Evolutionary conservation across 2,113 vertebrate genomes (phyloP), one percentile per base, ranked within the genome.

Genomic region (Nothocercus julius): DNA sequence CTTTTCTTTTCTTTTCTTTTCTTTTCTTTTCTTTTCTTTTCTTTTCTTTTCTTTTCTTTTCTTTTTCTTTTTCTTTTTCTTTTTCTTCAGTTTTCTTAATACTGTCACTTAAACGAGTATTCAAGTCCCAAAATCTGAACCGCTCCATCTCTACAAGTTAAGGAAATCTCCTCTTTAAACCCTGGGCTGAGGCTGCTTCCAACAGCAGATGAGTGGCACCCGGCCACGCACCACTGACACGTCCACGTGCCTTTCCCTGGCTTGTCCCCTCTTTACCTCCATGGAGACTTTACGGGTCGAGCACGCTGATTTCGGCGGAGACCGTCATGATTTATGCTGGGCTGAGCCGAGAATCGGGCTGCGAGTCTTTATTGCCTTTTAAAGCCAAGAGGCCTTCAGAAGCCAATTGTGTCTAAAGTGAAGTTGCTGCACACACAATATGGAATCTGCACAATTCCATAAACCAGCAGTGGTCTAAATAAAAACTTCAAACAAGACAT

Each of bases 401-500:
- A 90, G 96, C 87, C 95, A 96, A 93, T 66, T 92, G 88, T 94
- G 47, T 95, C 64, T 83, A 93, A 95, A 18, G 6, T 18, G 68
- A 89, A 96, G 82, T 82, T 92, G 97, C 91, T 97, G 87, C 74
- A 80, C 73, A 83, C 64, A 91, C 90, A 97, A 93, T 5, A 13
- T 56, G 94, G 96, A 96, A 95, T 95, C 88, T 92, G 90, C 82
- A 90, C 70, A 97, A 94, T 89, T 97, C 79, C 87, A 85, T 94
- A 96, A 93, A 96, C 91, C 92, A 90, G 94, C 84, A 96, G 88
- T 94, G 90, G 74, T 84, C 96, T 96, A 97, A 96, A 97, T 96
- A 97, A 96, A 97, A 97, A 96, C 78, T 95, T 97, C 82, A 96
- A 97, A 87, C 49, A 93, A 96, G 87, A 90, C 49, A 34, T 85